These are phyloP conservation scores for Leguminivora glycinivorella DNA, from an alignment of 1,140 invertebrate species.

Conservation along the genomic window DNA sequence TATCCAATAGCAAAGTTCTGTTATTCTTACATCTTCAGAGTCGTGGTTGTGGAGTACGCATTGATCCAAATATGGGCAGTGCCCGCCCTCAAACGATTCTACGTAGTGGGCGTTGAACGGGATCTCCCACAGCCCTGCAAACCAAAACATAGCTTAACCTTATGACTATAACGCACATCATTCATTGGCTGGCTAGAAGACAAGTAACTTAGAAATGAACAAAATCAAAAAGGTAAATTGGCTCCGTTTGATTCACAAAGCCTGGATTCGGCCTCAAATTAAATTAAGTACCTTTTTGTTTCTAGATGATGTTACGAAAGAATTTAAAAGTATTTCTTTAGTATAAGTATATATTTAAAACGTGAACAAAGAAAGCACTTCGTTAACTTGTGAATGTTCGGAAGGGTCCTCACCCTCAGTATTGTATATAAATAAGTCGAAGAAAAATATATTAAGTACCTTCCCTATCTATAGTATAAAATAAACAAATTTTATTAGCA, in stretches of 20 bases:
- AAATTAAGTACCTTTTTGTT: slow-evolving; percentile 25
- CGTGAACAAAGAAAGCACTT: too few relatives aligned
- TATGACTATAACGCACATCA: slow-evolving; percentile 11
- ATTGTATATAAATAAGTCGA: too few relatives aligned
- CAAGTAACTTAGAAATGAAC: slow-evolving; percentile 9
- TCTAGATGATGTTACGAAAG: neutral
- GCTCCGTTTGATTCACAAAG: slow-evolving; percentile 22
- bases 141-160: slow-evolving; percentile 32
- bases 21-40: slow-evolving; percentile 83
- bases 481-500: too few relatives aligned
- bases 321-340: neutral
- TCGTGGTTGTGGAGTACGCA: slow-evolving; percentile 95
- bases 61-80: slow-evolving; percentile 95
- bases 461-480: too few relatives aligned
- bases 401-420: too few relatives aligned
- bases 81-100: slow-evolving; percentile 92
- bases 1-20: neutral
- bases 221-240: slow-evolving; percentile 29
- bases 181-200: neutral
- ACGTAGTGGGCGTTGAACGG: slow-evolving; percentile 95
- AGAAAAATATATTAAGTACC: too few relatives aligned
- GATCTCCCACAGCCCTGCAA: slow-evolving; percentile 93
- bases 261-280: slow-evolving; percentile 20
- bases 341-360: too few relatives aligned
- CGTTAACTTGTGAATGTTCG: too few relatives aligned